Evolutionary conservation across 2,888 invertebrate genomes (phyloP).

Genomic region (Fragum fragum): DNA sequence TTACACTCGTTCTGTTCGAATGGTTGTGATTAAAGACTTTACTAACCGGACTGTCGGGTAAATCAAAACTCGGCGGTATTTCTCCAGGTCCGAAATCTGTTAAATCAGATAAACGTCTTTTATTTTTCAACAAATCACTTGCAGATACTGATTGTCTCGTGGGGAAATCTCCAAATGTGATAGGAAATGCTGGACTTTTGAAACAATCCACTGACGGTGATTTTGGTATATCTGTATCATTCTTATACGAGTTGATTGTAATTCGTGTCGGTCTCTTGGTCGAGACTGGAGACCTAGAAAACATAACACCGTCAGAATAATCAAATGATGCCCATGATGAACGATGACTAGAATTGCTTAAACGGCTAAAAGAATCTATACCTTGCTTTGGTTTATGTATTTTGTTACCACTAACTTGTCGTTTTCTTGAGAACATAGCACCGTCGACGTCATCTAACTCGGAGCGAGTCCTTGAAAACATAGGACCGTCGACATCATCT

Average conservation of each 20-base stretch:
- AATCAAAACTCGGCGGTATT: background rate
- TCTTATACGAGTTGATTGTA: background rate
- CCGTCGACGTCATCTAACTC: background rate
- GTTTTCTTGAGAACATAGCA: conserved; percentile 1
- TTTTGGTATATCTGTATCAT: background rate
- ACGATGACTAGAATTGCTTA: background rate
- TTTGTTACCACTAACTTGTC: background rate
- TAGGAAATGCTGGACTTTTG: background rate
- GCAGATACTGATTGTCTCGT: background rate
- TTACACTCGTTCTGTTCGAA: background rate
- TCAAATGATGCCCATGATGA: background rate
- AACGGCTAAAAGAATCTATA: background rate
- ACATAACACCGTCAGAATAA: conserved; percentile 4
- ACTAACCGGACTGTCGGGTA: background rate
- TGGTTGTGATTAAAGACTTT: background rate
- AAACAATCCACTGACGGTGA: conserved; percentile 11
- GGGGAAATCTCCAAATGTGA: background rate
- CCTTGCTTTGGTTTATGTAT: background rate
- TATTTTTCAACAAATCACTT: background rate
- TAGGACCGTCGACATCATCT: conserved; percentile 36
- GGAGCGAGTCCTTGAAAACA: conserved; percentile 24
- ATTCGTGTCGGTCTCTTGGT: background rate
- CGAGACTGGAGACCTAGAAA: background rate
- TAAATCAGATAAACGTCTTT: background rate
- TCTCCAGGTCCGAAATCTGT: background rate